A percentile compares a stretch with the other conserved stretches of the same genome.
Conservation (phyloP, 2,797 vertebrate species). For the Bradypodion pumilum region DNA sequence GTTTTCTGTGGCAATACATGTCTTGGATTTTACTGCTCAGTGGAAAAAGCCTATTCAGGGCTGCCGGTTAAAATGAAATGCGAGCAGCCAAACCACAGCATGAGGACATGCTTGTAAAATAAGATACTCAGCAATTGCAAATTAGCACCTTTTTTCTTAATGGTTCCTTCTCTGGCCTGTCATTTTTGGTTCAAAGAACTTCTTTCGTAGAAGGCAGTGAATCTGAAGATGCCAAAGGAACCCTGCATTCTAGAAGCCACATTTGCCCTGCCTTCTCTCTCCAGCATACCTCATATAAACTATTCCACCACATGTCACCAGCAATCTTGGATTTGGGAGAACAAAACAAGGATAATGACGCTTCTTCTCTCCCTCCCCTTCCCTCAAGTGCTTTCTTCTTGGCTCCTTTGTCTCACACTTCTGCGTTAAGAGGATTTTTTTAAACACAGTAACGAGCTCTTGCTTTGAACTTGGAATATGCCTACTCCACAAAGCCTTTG, state of each 20-base stretch:
- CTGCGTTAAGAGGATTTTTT: constrained; percentile 81
- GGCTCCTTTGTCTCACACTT: constrained; percentile 67
- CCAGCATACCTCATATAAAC: background rate
- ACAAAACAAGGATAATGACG: constrained; percentile 47
- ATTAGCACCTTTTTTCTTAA: background rate
- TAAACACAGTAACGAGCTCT: constrained; percentile 72
- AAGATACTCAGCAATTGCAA: background rate
- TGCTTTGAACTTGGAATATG: constrained; percentile 84
- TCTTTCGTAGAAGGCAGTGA: background rate
- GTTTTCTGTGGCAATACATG: no score
- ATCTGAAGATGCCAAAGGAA: constrained; percentile 21
- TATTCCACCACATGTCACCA: constrained; percentile 29
- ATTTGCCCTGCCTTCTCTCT: background rate
- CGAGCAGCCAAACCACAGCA: background rate
- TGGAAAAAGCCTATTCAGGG: no score
- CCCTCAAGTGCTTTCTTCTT: constrained; percentile 47
- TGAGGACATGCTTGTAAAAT: constrained; percentile 18
- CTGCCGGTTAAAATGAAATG: background rate
- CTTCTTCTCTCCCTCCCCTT: constrained; percentile 31
- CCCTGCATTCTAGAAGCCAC: background rate
- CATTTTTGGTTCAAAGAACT: background rate
- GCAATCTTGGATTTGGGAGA: constrained; percentile 41
- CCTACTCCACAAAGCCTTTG: constrained; percentile 69
- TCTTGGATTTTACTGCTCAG: no score
- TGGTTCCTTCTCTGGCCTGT: background rate